Conservation (phyloP, 2,113 vertebrate species). For the Theristicus caerulescens region DNA sequence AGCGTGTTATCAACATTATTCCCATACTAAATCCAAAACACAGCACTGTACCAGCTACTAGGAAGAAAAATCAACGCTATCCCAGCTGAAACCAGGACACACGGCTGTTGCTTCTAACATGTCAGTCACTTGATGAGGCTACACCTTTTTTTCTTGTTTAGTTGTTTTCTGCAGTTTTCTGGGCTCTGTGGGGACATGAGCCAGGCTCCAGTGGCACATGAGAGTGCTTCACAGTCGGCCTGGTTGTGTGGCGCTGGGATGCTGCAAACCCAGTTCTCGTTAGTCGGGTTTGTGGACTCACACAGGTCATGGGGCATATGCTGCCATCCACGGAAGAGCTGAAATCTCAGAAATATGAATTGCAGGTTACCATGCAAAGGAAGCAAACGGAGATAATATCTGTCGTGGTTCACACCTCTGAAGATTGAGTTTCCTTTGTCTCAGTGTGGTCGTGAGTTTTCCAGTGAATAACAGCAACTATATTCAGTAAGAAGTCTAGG, state of each 20-base stretch:
- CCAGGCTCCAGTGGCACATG: background rate
- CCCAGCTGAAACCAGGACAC: no score
- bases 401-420: background rate
- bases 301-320: fast-evolving
- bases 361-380: background rate
- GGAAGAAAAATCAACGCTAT: no score
- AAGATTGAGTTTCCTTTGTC: background rate
- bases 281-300: fast-evolving
- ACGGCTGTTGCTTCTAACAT: background rate
- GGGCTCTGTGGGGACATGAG: background rate
- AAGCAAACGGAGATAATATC: background rate
- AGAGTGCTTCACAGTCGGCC: fast-evolving
- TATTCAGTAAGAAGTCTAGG: background rate
- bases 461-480: background rate
- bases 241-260: background rate
- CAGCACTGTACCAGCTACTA: no score
- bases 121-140: background rate
- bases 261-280: background rate
- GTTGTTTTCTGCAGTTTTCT: background rate
- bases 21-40: no score
- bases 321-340: background rate
- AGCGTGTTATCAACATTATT: no score
- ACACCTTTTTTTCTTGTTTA: background rate
- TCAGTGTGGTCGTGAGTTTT: background rate
- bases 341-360: background rate